These are phyloP conservation scores for Drosophila hydei DNA, from an alignment of 1,140 invertebrate species.

Conservation along the genomic window DNA sequence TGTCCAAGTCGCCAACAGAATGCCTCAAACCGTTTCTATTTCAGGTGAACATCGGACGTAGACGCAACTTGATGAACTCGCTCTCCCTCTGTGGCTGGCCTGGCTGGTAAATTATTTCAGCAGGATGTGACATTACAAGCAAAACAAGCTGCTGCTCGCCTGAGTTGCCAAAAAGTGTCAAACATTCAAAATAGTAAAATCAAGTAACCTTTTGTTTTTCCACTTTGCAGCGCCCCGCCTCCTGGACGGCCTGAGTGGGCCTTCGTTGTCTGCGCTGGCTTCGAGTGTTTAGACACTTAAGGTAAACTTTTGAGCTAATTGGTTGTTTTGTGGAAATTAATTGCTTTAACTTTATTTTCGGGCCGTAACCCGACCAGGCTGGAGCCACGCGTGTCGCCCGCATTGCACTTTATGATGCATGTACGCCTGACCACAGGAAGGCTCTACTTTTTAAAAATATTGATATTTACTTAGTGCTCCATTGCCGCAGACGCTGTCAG, in stretches of 20 bases:
- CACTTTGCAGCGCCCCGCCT: constrained; percentile 25
- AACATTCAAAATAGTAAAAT: constrained; percentile 84
- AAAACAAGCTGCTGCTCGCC: constrained; percentile 73
- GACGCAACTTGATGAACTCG: constrained; percentile 33
- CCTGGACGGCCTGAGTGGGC: too few relatives aligned
- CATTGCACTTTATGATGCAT: constrained; percentile 78
- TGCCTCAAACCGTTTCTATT: constrained; percentile 12
- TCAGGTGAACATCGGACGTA: constrained; percentile 22
- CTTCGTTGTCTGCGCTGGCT: constrained; percentile 32
- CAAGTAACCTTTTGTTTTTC: constrained; percentile 83
- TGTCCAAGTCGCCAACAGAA: constrained; percentile 66
- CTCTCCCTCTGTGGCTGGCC: constrained; percentile 30
- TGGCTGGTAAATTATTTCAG: constrained; percentile 72
- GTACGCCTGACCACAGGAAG: constrained; percentile 33
- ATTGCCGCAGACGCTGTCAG: constrained; percentile 57
- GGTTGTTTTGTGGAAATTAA: constrained; percentile 84
- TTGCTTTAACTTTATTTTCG: constrained; percentile 82
- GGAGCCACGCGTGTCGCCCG: constrained; percentile 2
- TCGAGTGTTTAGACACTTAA: constrained; percentile 81
- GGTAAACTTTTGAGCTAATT: constrained; percentile 84
- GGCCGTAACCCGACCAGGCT: not conserved
- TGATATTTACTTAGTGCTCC: constrained; percentile 71
- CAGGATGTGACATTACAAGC: constrained; percentile 79
- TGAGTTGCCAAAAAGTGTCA: constrained; percentile 76
- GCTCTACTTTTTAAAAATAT: constrained; percentile 46